phyloP scores from a whole-genome alignment of 2,113 vertebrate genomes.

The Litocranius walleri region DNA sequence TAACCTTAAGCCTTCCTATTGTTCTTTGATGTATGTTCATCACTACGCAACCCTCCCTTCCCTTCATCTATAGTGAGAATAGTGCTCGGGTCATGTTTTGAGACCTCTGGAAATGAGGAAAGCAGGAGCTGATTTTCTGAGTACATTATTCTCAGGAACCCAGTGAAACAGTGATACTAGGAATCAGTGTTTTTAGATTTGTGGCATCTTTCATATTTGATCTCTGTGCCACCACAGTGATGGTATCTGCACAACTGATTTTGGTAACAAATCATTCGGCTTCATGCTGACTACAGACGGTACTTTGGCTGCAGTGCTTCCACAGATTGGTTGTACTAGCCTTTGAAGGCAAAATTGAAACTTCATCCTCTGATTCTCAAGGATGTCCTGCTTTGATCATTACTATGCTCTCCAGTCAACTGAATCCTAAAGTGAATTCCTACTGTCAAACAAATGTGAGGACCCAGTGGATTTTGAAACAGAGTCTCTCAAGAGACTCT shows the following conservation, averaged over 20 bases:
- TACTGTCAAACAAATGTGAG: neutral
- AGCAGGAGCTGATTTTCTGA: neutral
- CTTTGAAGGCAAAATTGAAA: neutral
- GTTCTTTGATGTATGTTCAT: neutral
- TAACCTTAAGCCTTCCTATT: neutral
- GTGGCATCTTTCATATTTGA: neutral
- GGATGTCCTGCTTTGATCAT: neutral
- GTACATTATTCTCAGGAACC: neutral
- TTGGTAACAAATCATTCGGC: neutral
- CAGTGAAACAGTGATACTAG: neutral
- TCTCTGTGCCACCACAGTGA: neutral
- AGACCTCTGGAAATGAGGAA: neutral
- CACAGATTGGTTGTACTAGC: neutral
- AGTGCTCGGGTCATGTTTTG: neutral
- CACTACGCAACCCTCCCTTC: neutral
- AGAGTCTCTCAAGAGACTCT: no score
- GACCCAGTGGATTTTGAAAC: neutral
- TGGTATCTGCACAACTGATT: neutral
- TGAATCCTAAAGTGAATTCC: neutral
- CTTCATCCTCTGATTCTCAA: neutral
- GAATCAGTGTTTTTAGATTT: neutral
- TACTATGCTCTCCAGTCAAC: neutral
- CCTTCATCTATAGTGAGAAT: neutral
- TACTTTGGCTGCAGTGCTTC: rapidly evolving
- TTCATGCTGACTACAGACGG: neutral